Evolutionary conservation across 2,888 invertebrate species (phyloP).

Genomic region (Melanostoma mellinum): DNA sequence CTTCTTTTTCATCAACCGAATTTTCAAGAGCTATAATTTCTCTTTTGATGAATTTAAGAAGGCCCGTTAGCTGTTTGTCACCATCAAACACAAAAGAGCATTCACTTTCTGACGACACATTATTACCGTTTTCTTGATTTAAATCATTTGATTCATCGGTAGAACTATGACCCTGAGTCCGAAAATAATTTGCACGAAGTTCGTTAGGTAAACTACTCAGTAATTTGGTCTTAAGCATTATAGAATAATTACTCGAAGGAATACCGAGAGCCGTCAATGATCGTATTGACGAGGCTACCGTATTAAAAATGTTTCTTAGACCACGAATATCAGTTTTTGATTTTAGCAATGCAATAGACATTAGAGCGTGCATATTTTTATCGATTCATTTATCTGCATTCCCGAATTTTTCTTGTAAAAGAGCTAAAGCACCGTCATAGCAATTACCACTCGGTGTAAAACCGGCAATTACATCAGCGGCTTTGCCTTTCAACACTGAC

Average conservation of each 20-base stretch:
- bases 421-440: slow-evolving; percentile 17
- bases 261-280: slow-evolving; percentile 5
- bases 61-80: slow-evolving; percentile 10
- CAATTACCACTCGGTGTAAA: slow-evolving; percentile 23
- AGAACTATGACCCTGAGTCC: not conserved
- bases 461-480: slow-evolving; percentile 11
- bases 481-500: not conserved
- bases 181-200: slow-evolving; percentile 17
- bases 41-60: too few relatives aligned
- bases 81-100: slow-evolving; percentile 1
- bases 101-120: slow-evolving; percentile 11
- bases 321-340: slow-evolving; percentile 23
- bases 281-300: slow-evolving; percentile 6
- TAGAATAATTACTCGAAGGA: slow-evolving; percentile 5
- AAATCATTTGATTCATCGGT: not conserved
- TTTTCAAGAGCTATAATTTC: too few relatives aligned
- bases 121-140: not conserved
- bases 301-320: slow-evolving; percentile 12
- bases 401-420: slow-evolving; percentile 27
- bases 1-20: too few relatives aligned
- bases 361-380: slow-evolving; percentile 34
- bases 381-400: slow-evolving; percentile 20
- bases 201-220: not conserved
- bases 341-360: slow-evolving; percentile 21
- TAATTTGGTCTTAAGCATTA: slow-evolving; percentile 17